A percentile compares a stretch with the other conserved stretches of the same genome.
Evolutionary conservation across 2,797 vertebrate genomes (phyloP).

Genomic region (Oreochromis grahami): DNA sequence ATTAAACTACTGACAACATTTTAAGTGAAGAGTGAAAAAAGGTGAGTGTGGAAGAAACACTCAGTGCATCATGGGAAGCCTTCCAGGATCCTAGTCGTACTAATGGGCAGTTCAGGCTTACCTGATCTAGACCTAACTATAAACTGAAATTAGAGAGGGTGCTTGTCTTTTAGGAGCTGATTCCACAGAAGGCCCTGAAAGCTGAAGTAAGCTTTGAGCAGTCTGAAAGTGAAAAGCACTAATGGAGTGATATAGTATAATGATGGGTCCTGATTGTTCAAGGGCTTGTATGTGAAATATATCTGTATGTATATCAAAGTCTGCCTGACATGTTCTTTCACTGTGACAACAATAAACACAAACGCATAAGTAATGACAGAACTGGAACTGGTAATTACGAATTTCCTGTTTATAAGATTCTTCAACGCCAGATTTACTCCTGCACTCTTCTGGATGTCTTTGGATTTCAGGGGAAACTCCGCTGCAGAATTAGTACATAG

Average conservation of each 20-base stretch:
- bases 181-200: neutral
- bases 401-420: conserved; percentile 18
- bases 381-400: neutral
- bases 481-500: no score
- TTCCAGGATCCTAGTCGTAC: neutral
- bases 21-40: neutral
- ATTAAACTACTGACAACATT: neutral
- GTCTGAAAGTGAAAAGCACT: neutral
- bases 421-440: neutral
- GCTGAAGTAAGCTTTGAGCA: neutral
- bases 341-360: neutral
- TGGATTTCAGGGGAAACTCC: neutral
- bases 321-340: neutral
- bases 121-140: neutral
- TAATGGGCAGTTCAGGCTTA: neutral
- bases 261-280: neutral
- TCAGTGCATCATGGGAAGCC: neutral
- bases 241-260: neutral
- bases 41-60: neutral
- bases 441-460: neutral
- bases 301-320: neutral
- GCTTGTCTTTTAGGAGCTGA: neutral
- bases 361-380: neutral
- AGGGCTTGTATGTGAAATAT: neutral
- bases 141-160: neutral